phyloP scores from a whole-genome alignment of 2,888 invertebrate genomes.

The Pachycephus smyrnensis region DNA sequence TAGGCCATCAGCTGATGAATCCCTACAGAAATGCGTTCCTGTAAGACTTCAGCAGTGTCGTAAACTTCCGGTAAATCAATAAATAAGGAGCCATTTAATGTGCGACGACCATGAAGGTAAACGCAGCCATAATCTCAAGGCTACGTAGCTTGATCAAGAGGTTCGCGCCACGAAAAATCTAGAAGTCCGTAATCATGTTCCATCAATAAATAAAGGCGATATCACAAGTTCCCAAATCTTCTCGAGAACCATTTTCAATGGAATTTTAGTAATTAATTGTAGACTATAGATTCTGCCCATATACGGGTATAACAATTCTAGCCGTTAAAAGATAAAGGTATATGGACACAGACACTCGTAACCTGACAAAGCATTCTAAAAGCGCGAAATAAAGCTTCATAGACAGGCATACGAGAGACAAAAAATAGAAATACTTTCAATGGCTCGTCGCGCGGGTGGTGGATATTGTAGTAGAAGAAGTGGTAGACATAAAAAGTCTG shows the following conservation, averaged over 20 bases:
- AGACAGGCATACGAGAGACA: not conserved
- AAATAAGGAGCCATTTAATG: not conserved
- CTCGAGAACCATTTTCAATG: not conserved
- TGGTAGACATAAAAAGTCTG: not conserved
- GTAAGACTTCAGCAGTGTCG: conserved; percentile 34
- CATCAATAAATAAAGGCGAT: not conserved
- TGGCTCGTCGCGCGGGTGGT: not conserved
- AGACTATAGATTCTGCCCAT: not conserved
- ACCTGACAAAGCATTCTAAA: not conserved
- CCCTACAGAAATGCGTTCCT: conserved; percentile 35
- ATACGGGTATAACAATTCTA: not conserved
- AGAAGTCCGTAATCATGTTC: not conserved
- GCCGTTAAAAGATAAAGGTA: not conserved
- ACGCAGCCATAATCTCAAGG: not conserved
- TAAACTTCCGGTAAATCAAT: not conserved
- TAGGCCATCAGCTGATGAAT: conserved; percentile 35
- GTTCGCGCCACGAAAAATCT: not conserved
- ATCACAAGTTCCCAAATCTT: not conserved
- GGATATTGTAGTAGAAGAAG: not conserved
- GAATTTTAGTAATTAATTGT: not conserved
- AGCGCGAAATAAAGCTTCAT: not conserved
- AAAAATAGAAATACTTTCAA: not conserved
- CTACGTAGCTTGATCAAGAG: not conserved
- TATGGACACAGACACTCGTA: not conserved
- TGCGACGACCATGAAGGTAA: not conserved